phyloP scores from a whole-genome alignment of 37 sponge, comb jelly and placozoan genomes.

The Ephydatia muelleri region DNA sequence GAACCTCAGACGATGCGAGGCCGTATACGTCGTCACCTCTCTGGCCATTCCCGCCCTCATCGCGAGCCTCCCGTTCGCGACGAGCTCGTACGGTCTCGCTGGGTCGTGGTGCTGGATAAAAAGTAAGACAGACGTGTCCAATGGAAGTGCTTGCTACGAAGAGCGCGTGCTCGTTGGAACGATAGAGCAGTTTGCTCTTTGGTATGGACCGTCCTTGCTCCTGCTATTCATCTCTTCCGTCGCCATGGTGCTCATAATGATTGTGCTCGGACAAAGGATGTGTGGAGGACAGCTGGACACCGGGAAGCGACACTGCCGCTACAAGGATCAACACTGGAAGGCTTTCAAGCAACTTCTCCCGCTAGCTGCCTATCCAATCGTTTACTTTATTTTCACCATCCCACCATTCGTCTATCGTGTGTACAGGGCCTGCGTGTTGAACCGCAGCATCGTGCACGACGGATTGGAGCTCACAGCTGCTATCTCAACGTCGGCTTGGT shows the following conservation, averaged over 20 bases:
- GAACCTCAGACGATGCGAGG: background rate
- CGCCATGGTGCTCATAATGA: background rate
- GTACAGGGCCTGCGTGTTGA: background rate
- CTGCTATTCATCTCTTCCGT: background rate
- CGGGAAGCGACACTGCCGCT: background rate
- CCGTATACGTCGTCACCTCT: background rate
- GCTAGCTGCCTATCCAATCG: background rate
- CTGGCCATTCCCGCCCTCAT: background rate
- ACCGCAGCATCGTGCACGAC: background rate
- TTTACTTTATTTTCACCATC: background rate
- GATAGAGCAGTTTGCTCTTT: constrained; percentile 20
- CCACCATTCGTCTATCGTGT: background rate
- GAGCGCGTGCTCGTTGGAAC: background rate
- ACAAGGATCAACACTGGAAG: too few relatives aligned
- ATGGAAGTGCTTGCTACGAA: background rate
- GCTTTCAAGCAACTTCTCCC: background rate
- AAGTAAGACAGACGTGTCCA: background rate
- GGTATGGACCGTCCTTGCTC: constrained; percentile 11
- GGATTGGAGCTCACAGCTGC: background rate
- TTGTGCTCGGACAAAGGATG: background rate
- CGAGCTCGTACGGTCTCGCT: background rate
- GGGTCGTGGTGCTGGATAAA: constrained; percentile 24
- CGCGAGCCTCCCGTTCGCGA: background rate
- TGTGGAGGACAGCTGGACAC: background rate
- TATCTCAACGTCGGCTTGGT: background rate